These are phyloP conservation scores for Tolypeutes matacus DNA, from an alignment of 2,797 vertebrate species.

Conservation along the genomic window DNA sequence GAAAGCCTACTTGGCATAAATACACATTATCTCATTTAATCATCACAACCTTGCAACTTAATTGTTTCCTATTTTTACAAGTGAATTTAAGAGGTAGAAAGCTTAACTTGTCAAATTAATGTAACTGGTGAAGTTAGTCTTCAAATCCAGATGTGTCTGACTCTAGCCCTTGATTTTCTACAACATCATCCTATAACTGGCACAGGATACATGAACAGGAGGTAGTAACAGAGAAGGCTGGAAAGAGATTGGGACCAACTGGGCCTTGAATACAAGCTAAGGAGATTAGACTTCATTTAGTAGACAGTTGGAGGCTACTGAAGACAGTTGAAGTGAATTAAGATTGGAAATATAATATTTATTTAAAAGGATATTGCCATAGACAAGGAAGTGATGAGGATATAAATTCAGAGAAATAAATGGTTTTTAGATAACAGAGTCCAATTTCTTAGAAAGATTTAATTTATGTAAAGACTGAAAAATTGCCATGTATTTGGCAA, in stretches of 20 bases:
- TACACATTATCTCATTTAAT: neutral
- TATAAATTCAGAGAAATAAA: no score
- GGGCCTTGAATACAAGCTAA: neutral
- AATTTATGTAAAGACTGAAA: no score
- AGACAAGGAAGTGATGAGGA: no score
- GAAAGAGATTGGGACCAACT: neutral
- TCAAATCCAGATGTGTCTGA: neutral
- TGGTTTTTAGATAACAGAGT: no score
- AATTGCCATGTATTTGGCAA: no score
- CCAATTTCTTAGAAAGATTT: no score
- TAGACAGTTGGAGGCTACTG: neutral
- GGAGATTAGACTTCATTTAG: neutral
- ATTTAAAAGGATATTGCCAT: no score
- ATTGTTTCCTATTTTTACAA: neutral
- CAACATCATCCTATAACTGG: neutral
- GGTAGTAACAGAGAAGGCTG: neutral
- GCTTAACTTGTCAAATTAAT: neutral
- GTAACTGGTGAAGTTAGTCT: neutral
- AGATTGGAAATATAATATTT: no score
- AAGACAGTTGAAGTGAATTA: neutral
- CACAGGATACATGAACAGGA: neutral
- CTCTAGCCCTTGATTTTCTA: neutral
- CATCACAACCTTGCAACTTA: neutral
- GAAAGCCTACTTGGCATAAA: neutral
- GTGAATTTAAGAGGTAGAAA: neutral